Conservation (phyloP, 2,797 vertebrate species). For the Lithobates sylvaticus region DNA sequence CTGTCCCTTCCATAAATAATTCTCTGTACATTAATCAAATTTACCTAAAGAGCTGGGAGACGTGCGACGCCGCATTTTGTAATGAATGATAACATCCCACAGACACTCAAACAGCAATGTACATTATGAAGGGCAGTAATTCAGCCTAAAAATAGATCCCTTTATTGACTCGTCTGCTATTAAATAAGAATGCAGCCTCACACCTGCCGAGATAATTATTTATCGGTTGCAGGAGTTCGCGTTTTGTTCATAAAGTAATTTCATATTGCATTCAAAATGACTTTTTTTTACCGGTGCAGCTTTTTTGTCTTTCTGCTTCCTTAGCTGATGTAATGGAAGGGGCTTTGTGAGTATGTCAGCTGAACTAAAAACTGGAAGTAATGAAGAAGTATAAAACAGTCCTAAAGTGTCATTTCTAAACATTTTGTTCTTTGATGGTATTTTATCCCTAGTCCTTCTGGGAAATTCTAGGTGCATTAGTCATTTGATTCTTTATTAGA, state of each 20-base stretch:
- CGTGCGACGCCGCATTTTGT: constrained; percentile 35
- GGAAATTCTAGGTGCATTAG: too few species aligned
- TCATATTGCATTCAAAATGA: constrained; percentile 22
- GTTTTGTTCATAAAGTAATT: constrained; percentile 31
- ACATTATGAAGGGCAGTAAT: constrained; percentile 48
- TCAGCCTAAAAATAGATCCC: constrained; percentile 39
- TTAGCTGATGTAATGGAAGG: background rate
- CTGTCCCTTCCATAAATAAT: background rate
- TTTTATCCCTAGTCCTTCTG: too few species aligned
- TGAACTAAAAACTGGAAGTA: too few species aligned
- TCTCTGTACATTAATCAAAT: constrained; percentile 40
- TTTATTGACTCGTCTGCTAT: constrained; percentile 41
- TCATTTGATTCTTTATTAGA: too few species aligned
- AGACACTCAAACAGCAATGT: constrained; percentile 36
- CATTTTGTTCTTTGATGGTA: too few species aligned
- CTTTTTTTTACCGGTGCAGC: background rate
- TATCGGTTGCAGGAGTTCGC: constrained; percentile 16
- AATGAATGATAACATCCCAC: constrained; percentile 49
- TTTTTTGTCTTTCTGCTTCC: background rate
- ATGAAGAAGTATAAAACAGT: too few species aligned
- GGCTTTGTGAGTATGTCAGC: background rate
- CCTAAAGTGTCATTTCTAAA: too few species aligned
- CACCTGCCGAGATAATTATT: constrained; percentile 47
- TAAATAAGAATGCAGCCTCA: constrained; percentile 23
- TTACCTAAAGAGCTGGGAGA: constrained; percentile 36